Evolutionary conservation across 92 coral and sea anemone genomes (phyloP).

Genomic region (Phenganax stokvisi): DNA sequence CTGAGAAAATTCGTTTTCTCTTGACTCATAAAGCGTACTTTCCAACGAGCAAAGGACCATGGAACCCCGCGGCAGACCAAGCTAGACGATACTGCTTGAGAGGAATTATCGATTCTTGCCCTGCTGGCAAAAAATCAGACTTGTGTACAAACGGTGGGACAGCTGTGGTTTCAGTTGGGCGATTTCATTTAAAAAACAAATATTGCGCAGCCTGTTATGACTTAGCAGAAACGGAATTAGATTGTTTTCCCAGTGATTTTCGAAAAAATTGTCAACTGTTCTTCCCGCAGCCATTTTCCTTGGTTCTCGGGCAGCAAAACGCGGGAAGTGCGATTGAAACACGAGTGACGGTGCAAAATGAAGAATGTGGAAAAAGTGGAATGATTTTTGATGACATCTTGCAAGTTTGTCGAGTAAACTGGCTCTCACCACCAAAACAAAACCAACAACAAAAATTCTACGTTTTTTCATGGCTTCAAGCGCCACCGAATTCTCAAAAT

Average conservation of each 20-base stretch:
- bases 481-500: not conserved
- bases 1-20: slow-evolving; percentile 19
- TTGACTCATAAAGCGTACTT: not conserved
- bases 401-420: slow-evolving; percentile 17
- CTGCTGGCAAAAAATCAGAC: not conserved
- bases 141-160: slow-evolving; percentile 12
- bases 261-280: not conserved
- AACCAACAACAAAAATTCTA: slow-evolving; percentile 5
- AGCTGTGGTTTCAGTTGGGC: not conserved
- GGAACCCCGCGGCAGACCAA: slow-evolving; percentile 8
- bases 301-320: not conserved
- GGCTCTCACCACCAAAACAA: slow-evolving; percentile 7
- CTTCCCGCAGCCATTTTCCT: slow-evolving; percentile 7
- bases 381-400: slow-evolving; percentile 23
- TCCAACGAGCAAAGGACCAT: no score
- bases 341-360: not conserved
- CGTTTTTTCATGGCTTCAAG: slow-evolving; percentile 20
- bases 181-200: not conserved
- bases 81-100: slow-evolving; percentile 32
- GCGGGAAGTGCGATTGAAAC: not conserved
- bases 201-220: slow-evolving; percentile 21
- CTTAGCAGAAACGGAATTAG: not conserved
- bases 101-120: slow-evolving; percentile 7
- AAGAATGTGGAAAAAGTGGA: slow-evolving; percentile 2
- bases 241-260: slow-evolving; percentile 3